Evolutionary conservation across 2,113 vertebrate genomes (phyloP).

Genomic region (Anarhynchus alexandrinus): DNA sequence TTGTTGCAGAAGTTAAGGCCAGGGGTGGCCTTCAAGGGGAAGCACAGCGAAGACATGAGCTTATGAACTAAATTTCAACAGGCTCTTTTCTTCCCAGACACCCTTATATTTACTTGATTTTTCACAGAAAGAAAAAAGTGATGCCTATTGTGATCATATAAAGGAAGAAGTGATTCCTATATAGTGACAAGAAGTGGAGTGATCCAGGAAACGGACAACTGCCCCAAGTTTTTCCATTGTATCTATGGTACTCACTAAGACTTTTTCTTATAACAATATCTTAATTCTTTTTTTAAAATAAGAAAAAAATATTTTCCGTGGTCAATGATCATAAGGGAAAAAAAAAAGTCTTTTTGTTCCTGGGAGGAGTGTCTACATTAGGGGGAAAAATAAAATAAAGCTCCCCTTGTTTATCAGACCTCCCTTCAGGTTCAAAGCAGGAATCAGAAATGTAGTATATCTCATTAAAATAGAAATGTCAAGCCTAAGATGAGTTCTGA

Average conservation of each 20-base stretch:
- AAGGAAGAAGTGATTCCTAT: neutral
- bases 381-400: neutral
- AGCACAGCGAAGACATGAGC: neutral
- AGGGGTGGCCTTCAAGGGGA: neutral
- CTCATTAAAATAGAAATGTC: conserved; percentile 54
- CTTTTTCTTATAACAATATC: neutral
- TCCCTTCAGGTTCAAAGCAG: neutral
- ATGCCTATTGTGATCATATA: neutral
- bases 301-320: neutral
- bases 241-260: neutral
- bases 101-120: neutral
- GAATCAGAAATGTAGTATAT: neutral
- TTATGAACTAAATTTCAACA: neutral
- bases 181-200: neutral
- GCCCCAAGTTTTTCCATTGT: neutral
- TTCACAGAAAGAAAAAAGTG: neutral
- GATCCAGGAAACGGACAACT: neutral
- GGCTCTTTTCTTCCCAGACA: neutral
- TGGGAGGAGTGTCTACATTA: neutral
- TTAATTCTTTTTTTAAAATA: neutral
- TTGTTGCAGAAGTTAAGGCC: neutral
- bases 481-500: conserved; percentile 32
- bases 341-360: neutral
- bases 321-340: neutral
- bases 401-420: neutral